Evolutionary conservation across 2,888 invertebrate genomes (phyloP).

Genomic region (Leptogaster cylindrica): DNA sequence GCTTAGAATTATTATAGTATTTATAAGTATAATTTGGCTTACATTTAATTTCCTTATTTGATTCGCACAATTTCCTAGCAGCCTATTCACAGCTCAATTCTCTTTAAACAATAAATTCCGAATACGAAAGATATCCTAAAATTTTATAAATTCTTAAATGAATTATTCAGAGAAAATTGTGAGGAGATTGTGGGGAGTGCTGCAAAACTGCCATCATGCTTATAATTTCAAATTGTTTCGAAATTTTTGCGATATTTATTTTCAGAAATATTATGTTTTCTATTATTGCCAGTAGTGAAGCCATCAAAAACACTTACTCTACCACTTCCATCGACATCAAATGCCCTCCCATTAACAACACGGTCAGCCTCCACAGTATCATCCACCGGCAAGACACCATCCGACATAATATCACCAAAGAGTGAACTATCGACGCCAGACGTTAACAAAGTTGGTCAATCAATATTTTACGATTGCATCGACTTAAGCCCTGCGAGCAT

Average conservation of each 20-base stretch:
- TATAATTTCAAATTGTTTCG: no score
- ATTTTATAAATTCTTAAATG: no score
- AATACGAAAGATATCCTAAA: no score
- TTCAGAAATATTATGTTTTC: not conserved
- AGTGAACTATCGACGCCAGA: constrained; percentile 54
- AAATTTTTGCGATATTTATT: constrained; percentile 5
- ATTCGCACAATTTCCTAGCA: no score
- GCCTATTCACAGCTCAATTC: no score
- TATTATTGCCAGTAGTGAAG: constrained; percentile 29
- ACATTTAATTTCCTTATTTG: no score
- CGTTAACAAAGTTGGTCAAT: constrained; percentile 60
- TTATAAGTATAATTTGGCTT: no score
- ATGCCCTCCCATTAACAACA: constrained; percentile 18
- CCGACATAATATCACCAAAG: constrained; percentile 47
- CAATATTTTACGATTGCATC: constrained; percentile 61
- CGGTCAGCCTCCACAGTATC: constrained; percentile 45
- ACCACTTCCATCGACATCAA: constrained; percentile 38
- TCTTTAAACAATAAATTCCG: no score
- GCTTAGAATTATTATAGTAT: no score
- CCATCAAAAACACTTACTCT: constrained; percentile 34
- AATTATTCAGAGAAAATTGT: no score
- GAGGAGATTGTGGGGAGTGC: no score
- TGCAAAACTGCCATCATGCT: no score
- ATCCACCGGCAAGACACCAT: constrained; percentile 48
- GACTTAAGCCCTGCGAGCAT: constrained; percentile 58